Base-by-base conservation (phyloP, 2,888 invertebrate genomes). In the Cantharis lateralis region DNA sequence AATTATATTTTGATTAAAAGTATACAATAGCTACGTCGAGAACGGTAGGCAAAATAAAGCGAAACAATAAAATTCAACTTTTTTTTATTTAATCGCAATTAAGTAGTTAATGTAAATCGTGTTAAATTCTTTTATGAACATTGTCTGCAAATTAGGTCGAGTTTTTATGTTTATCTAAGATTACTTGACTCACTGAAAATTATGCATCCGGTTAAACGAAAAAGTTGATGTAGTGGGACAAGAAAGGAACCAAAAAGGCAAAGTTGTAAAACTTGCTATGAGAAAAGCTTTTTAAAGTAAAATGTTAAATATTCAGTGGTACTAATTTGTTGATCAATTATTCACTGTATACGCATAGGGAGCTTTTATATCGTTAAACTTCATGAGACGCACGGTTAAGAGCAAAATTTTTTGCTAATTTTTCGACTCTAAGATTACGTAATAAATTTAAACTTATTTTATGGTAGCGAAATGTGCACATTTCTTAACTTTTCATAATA, bases 291-390 rank as follows among this genome's bases (percentile, higher is more conserved):
- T 79, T 76, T 76, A 79, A 71, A 76, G 16, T 20, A 32, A 72
- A 68, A 68, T 74, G 68, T 81, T 80, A 80, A 81, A 80, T 78
- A 81, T 82, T 81, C 72, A 82, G 76, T 74, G 78, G 75, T 72
- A 76, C 81, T 81, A 81, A 82, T 82, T 48, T 82, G 81, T 79
- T 74, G 76, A 80, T 82, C 72, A 80, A 81, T 81, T 80, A 81
- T 82, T 81, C 79, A 82, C 76, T 62, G 66, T 77, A 24, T 24
- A 74, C 74, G 77, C 74, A 66, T 64, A 24, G 68, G 66, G 71
- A 63, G 74, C 74, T 74, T 73, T 77, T 71, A 74, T 77, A 77
- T 77, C 74, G 77, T 77, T 74, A 77, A 77, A 77, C 68, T 66
- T 61, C 71, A 63, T 74, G 74, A 74, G 74, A 74, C 68, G 26